Evolutionary conservation across 2,113 vertebrate species (phyloP).

Genomic region (Lates calcarifer): DNA sequence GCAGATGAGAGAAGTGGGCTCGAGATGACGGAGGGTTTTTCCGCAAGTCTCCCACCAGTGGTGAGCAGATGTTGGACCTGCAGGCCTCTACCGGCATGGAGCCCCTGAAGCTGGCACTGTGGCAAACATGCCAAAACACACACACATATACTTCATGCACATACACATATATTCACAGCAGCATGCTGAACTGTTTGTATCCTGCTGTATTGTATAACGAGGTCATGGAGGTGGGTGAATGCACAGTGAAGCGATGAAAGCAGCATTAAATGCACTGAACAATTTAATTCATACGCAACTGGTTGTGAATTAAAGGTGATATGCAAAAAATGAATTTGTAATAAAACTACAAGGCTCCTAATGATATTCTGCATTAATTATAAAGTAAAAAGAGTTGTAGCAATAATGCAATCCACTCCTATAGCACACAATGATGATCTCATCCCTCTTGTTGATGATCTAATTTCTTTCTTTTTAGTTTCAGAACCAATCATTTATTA

Average conservation of each 20-base stretch:
- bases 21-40: conserved; percentile 18
- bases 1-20: conserved; percentile 47
- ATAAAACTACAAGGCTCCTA: conserved; percentile 7
- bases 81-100: conserved; percentile 66
- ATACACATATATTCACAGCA: neutral
- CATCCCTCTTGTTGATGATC: conserved; percentile 13
- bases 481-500: conserved; percentile 23
- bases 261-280: conserved; percentile 7
- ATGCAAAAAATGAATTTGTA: neutral
- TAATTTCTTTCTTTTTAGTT: conserved; percentile 1
- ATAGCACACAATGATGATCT: neutral
- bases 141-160: conserved; percentile 2
- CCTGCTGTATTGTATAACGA: neutral
- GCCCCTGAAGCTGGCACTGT: conserved; percentile 47
- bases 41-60: conserved; percentile 50
- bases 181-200: conserved; percentile 6
- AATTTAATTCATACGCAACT: neutral
- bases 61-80: conserved; percentile 77
- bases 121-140: conserved; percentile 33
- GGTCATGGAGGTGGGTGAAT: conserved; percentile 14
- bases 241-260: neutral
- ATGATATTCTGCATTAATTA: conserved; percentile 7
- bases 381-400: conserved; percentile 6
- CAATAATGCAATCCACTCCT: neutral
- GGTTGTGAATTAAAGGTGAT: neutral